These are phyloP conservation scores for Argyra leucocephala DNA, from an alignment of 2,888 invertebrate genomes.

Conservation along the genomic window DNA sequence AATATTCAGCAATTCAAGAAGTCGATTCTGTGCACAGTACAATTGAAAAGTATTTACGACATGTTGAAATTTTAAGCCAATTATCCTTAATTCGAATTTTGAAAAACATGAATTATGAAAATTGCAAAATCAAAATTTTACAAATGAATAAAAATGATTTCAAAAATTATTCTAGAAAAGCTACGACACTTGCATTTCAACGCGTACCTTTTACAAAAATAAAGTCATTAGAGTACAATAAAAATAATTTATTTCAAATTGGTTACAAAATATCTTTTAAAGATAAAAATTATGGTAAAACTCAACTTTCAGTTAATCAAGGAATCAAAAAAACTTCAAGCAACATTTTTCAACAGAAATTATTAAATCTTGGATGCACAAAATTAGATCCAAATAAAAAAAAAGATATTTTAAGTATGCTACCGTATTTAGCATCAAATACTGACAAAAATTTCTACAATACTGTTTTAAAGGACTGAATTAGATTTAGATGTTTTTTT, in stretches of 20 bases:
- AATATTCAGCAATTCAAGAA: constrained; percentile 4
- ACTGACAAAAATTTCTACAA: too few species aligned
- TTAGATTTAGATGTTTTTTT: too few species aligned
- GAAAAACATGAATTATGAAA: background rate
- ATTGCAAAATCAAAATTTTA: background rate
- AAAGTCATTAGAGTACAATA: background rate
- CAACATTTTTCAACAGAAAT: too few species aligned
- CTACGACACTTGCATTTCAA: background rate
- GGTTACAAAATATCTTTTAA: too few species aligned
- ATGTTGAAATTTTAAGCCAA: background rate
- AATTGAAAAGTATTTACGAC: constrained; percentile 9
- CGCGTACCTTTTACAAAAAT: background rate
- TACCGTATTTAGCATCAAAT: too few species aligned
- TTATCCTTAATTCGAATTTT: background rate
- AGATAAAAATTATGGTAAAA: too few species aligned
- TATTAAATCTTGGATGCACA: too few species aligned
- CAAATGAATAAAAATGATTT: constrained; percentile 5
- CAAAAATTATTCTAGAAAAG: background rate
- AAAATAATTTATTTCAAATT: background rate
- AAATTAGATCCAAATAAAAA: too few species aligned
- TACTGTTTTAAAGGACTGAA: too few species aligned
- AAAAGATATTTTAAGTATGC: too few species aligned
- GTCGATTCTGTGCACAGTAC: constrained; percentile 11
- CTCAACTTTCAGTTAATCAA: too few species aligned
- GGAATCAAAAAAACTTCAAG: too few species aligned